Base-by-base conservation (phyloP, 2,888 invertebrate species). In the Lydus trimaculatus region DNA sequence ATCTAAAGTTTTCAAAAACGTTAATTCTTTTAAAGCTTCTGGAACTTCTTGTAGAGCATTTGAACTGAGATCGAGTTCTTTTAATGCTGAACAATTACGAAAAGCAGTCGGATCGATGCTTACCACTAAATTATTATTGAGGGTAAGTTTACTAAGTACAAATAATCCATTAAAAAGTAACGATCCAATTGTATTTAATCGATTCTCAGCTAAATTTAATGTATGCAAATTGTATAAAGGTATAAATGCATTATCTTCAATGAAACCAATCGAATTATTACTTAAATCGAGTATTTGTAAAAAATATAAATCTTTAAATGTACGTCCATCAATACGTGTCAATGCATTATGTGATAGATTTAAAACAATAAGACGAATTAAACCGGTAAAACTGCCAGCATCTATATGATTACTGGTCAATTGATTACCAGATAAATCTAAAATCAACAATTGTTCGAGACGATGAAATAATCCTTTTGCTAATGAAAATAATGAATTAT, bases 171-270 rank as follows among this genome's bases (percentile, higher is more conserved):
- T 94, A 85, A 95, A 94, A 77, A 94, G 88, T 78, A 92, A 91
- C 77, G 93, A 91, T 72, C 94, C 93, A 79, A 96, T 89, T 58
- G 93, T 91, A 81, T 94, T 93, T 63, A 96, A 87, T 63, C 93
- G 88, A 84, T 97, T 97, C 84, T 95, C 94, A 48, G 96, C 94
- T 74, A 97, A 86, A 83, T 97, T 96, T 63, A 97, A 86, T 7
- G 95, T 95, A 84, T 96, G 94, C 76, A 97, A 87, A 85, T 96
- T 96, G 85, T 95, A 94, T 61, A 97, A 88, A 0, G 95, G 94
- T 80, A 94, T 84, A 81, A 97, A 96, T 60, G 96, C 93, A 81
- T 94, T 94, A 79, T 94, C 94, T 87, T 94, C 94, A 75, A 96
- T 92, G 80, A 92, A 94, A n/a, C 93, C 93, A 79, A 96, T 94